Conservation (phyloP, 1,140 invertebrate species). For the Thrips palmi region DNA sequence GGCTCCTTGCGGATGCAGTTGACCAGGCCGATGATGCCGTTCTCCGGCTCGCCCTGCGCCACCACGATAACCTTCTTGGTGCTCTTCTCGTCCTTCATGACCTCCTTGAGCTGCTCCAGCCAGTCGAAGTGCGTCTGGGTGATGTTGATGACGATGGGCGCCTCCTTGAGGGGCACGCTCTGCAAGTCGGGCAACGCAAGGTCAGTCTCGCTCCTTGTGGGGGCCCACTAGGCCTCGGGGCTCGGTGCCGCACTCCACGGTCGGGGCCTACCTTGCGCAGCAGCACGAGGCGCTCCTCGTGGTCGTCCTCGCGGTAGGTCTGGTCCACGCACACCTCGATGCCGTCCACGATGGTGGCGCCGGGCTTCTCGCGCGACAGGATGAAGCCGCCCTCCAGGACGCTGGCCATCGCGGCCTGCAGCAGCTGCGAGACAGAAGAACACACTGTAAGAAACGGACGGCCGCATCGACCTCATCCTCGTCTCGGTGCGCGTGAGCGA, state of each 20-base stretch:
- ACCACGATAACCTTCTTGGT: conserved; percentile 30
- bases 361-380: conserved; percentile 25
- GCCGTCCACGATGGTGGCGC: conserved; percentile 12
- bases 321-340: conserved; percentile 10
- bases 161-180: too few relatives aligned
- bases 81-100: conserved; percentile 30
- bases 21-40: conserved; percentile 68
- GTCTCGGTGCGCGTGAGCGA: background rate
- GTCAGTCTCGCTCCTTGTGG: too few relatives aligned
- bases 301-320: conserved; percentile 2
- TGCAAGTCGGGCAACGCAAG: conserved; percentile 20
- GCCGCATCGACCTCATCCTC: background rate
- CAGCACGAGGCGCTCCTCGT: conserved; percentile 12
- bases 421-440: conserved; percentile 8
- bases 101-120: conserved; percentile 31
- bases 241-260: too few relatives aligned
- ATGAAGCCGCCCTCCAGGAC: conserved; percentile 28
- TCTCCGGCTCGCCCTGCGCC: conserved; percentile 37
- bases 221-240: too few relatives aligned
- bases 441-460: background rate
- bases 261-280: conserved; percentile 13
- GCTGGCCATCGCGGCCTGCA: conserved; percentile 19
- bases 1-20: conserved; percentile 54
- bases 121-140: conserved; percentile 27
- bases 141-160: conserved; percentile 17